phyloP scores from a whole-genome alignment of 2,888 invertebrate species.

The Andrena camellia region DNA sequence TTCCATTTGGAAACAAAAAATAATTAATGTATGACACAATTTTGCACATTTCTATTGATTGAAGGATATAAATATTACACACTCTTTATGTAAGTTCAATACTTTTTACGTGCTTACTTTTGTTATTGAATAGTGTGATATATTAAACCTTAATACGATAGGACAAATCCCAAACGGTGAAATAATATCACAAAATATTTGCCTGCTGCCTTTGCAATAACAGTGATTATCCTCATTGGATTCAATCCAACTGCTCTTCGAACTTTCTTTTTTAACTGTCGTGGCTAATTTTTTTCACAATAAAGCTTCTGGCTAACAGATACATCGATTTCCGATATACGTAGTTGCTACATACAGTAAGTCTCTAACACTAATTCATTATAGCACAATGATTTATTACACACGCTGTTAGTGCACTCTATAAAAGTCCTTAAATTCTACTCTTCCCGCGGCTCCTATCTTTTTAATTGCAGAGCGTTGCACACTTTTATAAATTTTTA shows the following conservation, averaged over 20 bases:
- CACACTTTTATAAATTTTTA: neutral
- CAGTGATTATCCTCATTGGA: constrained; percentile 80
- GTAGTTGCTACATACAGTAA: constrained; percentile 17
- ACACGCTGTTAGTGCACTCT: neutral
- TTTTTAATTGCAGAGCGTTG: neutral
- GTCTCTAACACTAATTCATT: constrained; percentile 37
- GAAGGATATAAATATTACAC: too few relatives aligned
- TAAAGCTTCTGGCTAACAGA: constrained; percentile 38
- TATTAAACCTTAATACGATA: constrained; percentile 23
- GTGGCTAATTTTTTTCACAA: constrained; percentile 55
- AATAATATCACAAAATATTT: constrained; percentile 71
- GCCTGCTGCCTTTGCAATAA: constrained; percentile 73
- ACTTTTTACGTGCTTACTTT: too few relatives aligned
- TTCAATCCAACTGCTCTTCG: constrained; percentile 72
- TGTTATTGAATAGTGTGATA: constrained; percentile 42
- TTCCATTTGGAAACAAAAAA: too few relatives aligned
- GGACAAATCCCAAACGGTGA: constrained; percentile 70
- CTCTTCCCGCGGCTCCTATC: neutral
- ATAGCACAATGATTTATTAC: constrained; percentile 30
- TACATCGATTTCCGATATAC: constrained; percentile 57
- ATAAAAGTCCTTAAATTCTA: constrained; percentile 8
- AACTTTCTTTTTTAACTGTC: constrained; percentile 30
- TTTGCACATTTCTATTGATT: too few relatives aligned
- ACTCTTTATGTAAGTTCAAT: too few relatives aligned
- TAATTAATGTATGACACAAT: too few relatives aligned